Percentiles rank a stretch among this genome's conserved stretches.
Evolutionary conservation across 2,888 invertebrate species (phyloP).

Genomic region (Empis stercorea): DNA sequence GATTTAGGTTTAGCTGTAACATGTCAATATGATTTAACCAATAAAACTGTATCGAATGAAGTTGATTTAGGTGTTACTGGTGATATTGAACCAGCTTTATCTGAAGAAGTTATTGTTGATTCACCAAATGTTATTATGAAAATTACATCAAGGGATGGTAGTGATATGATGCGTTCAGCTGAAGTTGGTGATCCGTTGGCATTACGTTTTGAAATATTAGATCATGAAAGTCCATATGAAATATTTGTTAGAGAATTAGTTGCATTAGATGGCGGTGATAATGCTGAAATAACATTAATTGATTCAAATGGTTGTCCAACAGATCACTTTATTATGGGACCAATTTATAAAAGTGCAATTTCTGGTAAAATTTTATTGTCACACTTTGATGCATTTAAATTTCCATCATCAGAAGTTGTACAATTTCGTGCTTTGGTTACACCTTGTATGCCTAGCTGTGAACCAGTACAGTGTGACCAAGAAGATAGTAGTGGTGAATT

Average conservation of each 20-base stretch:
- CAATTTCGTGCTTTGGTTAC: conserved; percentile 90
- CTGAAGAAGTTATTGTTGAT: conserved; percentile 84
- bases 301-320: conserved; percentile 88
- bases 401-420: conserved; percentile 88
- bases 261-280: conserved; percentile 87
- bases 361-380: conserved; percentile 76
- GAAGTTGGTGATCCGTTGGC: conserved; percentile 89
- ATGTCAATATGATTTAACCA: conserved; percentile 87
- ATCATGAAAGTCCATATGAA: conserved; percentile 86
- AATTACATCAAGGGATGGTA: conserved; percentile 74
- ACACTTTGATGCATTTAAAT: conserved; percentile 92
- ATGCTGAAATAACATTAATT: conserved; percentile 83
- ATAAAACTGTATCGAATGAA: conserved; percentile 87
- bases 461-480: conserved; percentile 81
- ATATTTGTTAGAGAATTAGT: conserved; percentile 89
- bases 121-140: conserved; percentile 93
- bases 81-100: conserved; percentile 72
- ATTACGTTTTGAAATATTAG: conserved; percentile 81
- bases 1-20: conserved; percentile 87
- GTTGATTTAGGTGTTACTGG: conserved; percentile 81
- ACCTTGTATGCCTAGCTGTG: conserved; percentile 86
- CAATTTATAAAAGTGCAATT: conserved; percentile 68
- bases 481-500: conserved; percentile 72
- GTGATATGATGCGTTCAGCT: conserved; percentile 73
- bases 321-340: conserved; percentile 88